Evolutionary conservation across 2,797 vertebrate genomes (phyloP).

Genomic region (Thunnus albacares): DNA sequence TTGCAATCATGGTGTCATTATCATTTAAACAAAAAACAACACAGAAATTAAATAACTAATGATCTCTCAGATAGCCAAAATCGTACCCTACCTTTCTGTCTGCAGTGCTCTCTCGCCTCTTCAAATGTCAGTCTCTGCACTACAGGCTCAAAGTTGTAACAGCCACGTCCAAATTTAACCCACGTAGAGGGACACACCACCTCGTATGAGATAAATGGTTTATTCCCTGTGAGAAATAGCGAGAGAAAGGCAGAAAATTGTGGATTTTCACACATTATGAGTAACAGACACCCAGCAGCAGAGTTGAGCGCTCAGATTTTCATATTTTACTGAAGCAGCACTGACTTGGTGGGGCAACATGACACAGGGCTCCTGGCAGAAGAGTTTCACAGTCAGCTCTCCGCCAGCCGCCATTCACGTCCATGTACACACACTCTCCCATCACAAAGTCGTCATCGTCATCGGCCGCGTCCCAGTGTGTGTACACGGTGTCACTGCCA

Average conservation of each 20-base stretch:
- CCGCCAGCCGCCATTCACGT: slow-evolving; percentile 90
- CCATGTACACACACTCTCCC: slow-evolving; percentile 92
- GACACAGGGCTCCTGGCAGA: slow-evolving; percentile 92
- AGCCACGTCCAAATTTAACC: slow-evolving; percentile 92
- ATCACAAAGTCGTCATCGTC: slow-evolving; percentile 82
- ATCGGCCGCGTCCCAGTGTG: slow-evolving; percentile 89
- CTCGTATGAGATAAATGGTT: slow-evolving; percentile 78
- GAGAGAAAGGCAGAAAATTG: slow-evolving; percentile 41
- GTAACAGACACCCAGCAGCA: slow-evolving; percentile 1
- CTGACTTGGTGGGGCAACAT: slow-evolving; percentile 87
- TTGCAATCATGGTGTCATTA: background rate
- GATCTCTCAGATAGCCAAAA: background rate
- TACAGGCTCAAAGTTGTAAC: slow-evolving; percentile 93
- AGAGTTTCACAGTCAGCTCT: slow-evolving; percentile 86
- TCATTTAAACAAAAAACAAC: background rate
- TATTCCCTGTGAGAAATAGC: slow-evolving; percentile 83
- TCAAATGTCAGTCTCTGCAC: slow-evolving; percentile 88
- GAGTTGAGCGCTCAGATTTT: background rate
- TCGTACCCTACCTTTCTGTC: slow-evolving; percentile 86
- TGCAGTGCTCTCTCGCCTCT: slow-evolving; percentile 91
- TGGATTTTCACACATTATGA: slow-evolving; percentile 1
- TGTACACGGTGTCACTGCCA: slow-evolving; percentile 90
- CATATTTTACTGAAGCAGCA: slow-evolving; percentile 35
- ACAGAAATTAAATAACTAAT: background rate
- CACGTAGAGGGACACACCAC: slow-evolving; percentile 89